Evolutionary conservation across 2,113 vertebrate genomes (phyloP), one percentile per base, ranked within the genome.

Genomic region (Mohoua ochrocephala): DNA sequence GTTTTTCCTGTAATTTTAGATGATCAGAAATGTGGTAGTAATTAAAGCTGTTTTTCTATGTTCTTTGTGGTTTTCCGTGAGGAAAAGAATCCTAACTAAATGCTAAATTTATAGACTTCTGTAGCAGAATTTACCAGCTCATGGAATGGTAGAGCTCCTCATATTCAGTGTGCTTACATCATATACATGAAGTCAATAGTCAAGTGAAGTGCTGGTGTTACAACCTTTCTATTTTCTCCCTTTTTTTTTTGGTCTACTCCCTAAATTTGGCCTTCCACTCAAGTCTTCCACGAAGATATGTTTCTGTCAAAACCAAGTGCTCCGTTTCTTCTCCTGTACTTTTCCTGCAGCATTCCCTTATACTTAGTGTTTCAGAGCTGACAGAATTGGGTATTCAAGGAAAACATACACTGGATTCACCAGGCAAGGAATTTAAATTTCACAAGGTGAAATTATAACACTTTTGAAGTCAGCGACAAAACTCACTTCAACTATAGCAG

Each of bases 351-450:
- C 60, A 42, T 84, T 24, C 39, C 35, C 35, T 76, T 91, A 15
- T 52, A 79, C 44, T 93, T 70, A 22, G 52, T 86, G 60, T 92
- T 93, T 84, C 83, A 87, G 76, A 84, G 73, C 73, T 93, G 93
- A 96, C 95, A 96, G 90, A 96, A 94, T 94, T 92, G 85, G 93
- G 80, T 96, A 78, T 84, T 96, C 90, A 74, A 64, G 19, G 93
- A 91, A 94, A 95, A 94, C n/a, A 63, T 74, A 82, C 26, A 60
- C 68, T 71, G 45, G 52, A 88, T 80, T 86, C 49, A 52, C 83
- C 42, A 87, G 76, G n/a, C 73, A 88, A 87, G 56, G 52, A 74
- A 91, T 94, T 94, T 81, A 78, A 91, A 93, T 95, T 86, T 86
- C 79, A 56, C 56, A 75, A 94, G 92, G 91, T 96, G 68, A 90